Percentiles rank a stretch among this genome's conserved stretches.
Conservation (phyloP, 2,797 vertebrate species). For the Diplodus sargus region DNA sequence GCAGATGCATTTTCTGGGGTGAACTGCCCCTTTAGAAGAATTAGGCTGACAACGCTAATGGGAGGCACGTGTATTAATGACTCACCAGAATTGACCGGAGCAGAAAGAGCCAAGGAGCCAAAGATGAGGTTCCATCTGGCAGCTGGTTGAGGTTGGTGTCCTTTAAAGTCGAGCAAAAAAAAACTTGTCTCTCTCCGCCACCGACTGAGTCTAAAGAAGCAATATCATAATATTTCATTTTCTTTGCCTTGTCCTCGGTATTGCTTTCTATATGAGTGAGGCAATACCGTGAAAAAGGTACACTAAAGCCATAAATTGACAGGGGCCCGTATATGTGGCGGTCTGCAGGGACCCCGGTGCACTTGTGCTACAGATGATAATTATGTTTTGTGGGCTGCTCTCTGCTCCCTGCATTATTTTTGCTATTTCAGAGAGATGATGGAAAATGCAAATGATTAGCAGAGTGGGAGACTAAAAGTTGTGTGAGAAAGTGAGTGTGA, state of each 20-base stretch:
- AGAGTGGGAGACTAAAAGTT: constrained; percentile 58
- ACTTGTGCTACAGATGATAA: constrained; percentile 49
- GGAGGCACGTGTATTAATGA: constrained; percentile 47
- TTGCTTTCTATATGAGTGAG: constrained; percentile 55
- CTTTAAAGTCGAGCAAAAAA: constrained; percentile 42
- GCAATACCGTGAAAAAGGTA: constrained; percentile 56
- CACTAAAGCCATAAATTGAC: constrained; percentile 47
- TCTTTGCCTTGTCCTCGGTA: constrained; percentile 40
- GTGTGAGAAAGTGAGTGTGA: constrained; percentile 56
- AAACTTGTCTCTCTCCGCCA: constrained; percentile 13
- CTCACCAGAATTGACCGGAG: constrained; percentile 32
- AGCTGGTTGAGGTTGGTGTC: constrained; percentile 20
- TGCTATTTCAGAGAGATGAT: constrained; percentile 56
- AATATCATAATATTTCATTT: constrained; percentile 63
- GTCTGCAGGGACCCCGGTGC: constrained; percentile 33
- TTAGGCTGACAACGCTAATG: constrained; percentile 37
- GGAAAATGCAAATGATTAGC: constrained; percentile 70
- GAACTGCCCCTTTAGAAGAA: not conserved
- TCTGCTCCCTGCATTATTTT: constrained; percentile 52
- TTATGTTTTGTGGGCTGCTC: constrained; percentile 51
- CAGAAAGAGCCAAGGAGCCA: constrained; percentile 17
- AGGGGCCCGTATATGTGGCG: constrained; percentile 26
- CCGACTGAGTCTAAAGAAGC: constrained; percentile 40
- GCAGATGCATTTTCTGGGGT: too few species aligned
- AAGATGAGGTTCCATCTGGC: not conserved